Conservation (phyloP, 64 coral and sea anemone genomes). For the Stylophora pistillata region DNA sequence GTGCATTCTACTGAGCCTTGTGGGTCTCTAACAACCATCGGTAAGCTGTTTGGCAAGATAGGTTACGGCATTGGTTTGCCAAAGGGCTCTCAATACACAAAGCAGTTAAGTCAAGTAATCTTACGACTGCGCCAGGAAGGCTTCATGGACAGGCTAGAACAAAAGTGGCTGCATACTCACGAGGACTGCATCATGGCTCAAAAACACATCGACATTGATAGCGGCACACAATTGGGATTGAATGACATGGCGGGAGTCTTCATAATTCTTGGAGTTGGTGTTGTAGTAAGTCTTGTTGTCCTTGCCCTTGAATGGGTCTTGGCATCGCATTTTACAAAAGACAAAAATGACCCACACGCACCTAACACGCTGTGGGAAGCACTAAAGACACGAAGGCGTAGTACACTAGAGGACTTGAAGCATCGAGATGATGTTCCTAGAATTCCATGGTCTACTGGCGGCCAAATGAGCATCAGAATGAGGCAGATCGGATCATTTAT, state of each 20-base stretch:
- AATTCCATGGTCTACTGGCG: not conserved
- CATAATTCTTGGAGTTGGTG: constrained; percentile 59
- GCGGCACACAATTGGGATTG: constrained; percentile 32
- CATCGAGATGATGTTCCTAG: constrained; percentile 75
- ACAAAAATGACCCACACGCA: not conserved
- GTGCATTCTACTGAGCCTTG: constrained; percentile 52
- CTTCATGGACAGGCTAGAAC: constrained; percentile 61
- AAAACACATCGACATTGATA: too few species aligned
- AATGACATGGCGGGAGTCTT: constrained; percentile 72
- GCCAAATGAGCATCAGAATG: not conserved
- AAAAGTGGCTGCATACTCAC: constrained; percentile 65
- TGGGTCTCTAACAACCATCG: constrained; percentile 64
- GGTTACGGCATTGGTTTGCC: constrained; percentile 78
- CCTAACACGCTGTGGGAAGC: constrained; percentile 24
- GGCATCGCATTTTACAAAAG: constrained; percentile 50
- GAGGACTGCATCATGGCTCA: constrained; percentile 15
- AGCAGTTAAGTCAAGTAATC: constrained; percentile 68
- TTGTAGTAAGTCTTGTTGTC: constrained; percentile 64
- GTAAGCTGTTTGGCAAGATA: constrained; percentile 73
- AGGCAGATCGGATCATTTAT: not conserved
- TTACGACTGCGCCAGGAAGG: constrained; percentile 70
- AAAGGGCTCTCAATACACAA: constrained; percentile 73
- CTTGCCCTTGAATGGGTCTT: constrained; percentile 68
- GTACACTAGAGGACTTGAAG: constrained; percentile 71
- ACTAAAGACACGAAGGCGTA: constrained; percentile 39